Base-by-base conservation (phyloP, 2,888 invertebrate genomes). In the Euphydryas editha region DNA sequence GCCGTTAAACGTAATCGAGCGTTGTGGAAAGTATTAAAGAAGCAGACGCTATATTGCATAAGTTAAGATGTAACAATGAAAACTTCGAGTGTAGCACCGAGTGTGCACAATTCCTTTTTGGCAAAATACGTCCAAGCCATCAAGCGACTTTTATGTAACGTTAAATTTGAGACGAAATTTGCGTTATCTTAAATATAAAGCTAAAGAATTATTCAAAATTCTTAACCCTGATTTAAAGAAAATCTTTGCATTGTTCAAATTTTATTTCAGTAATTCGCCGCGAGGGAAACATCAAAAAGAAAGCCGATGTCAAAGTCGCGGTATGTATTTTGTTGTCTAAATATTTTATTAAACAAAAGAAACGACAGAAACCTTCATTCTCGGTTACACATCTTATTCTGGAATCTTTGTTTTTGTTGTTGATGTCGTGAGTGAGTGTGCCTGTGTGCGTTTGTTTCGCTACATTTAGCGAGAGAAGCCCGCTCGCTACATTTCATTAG, bases 1-100 rank as follows among this genome's bases (percentile, higher is more conserved):
- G 88, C 85, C 87, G 89, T 92, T 91, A 92, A 90, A 86, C 81
- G 89, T 88, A 92, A 92, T 92, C 92, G 92, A 91, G 88, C 91
- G 90, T 84, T 83, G 82, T 83, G 83, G 86, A 90, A 92, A 91
- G 92, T 91, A 91, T 91, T 89, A 91, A 90, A 88, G 88, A 87
- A 88, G 87, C 88, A 86, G 85, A 88, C 87, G 87, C 83, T 87
- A 90, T 91, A 92, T 90, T 90, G 90, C 91, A 87, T 88, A 92
- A 92, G 91, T 92, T 92, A 84, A 85, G 88, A 88, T 88, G 88
- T 91, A 83, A 90, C 90, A 91, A 86, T 90, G 90, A 83, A 91
- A 92, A 91, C 85, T 91, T 91, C 83, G 86, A 83, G 82, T 81
- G 82, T 81, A 84, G 84, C 86, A 82, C 84, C 87, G 83, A 89